Evolutionary conservation across 2,888 invertebrate genomes (phyloP), one percentile per base, ranked within the genome.

Genomic region (Steinernema scapterisci): DNA sequence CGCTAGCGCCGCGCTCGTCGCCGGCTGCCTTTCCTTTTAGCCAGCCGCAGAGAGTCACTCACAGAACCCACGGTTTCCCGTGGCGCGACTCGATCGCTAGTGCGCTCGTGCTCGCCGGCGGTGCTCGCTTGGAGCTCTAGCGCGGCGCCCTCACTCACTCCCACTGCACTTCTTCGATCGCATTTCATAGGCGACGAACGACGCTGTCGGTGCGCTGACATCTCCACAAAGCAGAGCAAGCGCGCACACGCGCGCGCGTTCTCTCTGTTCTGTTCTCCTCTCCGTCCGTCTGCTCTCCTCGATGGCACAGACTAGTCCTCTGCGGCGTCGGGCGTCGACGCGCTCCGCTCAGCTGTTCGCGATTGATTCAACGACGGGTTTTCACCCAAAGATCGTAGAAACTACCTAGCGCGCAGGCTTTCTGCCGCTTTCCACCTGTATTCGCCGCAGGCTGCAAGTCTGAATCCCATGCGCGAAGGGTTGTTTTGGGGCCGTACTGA

Each of bases 331-430:
- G 9, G 38, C 38, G 38, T 6, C 38, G 38, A 3, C 38, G 38
- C 38, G 38, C 38, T 38, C 38, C 38, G 38, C 38, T 38, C 63
- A 63, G 63, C 63, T 63, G 63, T 63, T 63, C 63, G 31, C 63
- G 31, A 63, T 31, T 31, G 63, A 63, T 63, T 31, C 63, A 31
- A 31, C 63, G 63, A 31, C 63, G 27, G 9, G 31, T 63, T 63
- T 31, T 63, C 27, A 27, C 51, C 19, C 6, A 19, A 16, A 19
- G 54, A 63, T 63, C 23, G 52, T 23, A 52, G 23, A 52, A 5
- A 3, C n/a, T n/a, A n/a, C 23, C 21, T 9, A 3, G 63, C 63
- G 31, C 63, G 25, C 31, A 16, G 1, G 31, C 31, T 16, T 63
- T 31, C 31, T 6, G 38, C 48, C 13, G 48, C 3, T 48, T 48